These are phyloP conservation scores for Promerops cafer DNA, from an alignment of 2,113 vertebrate genomes.

Conservation along the genomic window DNA sequence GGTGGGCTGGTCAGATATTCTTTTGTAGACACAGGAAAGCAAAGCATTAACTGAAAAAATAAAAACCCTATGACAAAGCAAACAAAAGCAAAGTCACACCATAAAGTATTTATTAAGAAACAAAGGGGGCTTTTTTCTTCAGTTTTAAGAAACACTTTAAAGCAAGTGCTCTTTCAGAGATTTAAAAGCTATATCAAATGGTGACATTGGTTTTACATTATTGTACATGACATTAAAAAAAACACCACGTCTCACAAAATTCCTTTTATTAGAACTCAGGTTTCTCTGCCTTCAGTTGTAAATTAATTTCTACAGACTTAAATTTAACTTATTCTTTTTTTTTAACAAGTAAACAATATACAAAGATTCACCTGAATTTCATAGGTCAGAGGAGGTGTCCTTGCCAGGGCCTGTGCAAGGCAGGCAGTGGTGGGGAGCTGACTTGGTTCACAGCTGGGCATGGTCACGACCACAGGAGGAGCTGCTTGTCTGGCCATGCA, in stretches of 20 bases:
- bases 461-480: background rate
- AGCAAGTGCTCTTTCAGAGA: slow-evolving; percentile 50
- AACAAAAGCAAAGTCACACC: slow-evolving; percentile 56
- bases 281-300: slow-evolving; percentile 38
- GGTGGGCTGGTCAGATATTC: background rate
- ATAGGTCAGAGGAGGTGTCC: background rate
- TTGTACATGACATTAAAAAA: slow-evolving; percentile 52
- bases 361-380: slow-evolving; percentile 66
- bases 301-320: slow-evolving; percentile 65
- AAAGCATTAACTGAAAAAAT: background rate
- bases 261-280: slow-evolving; percentile 48
- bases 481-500: background rate
- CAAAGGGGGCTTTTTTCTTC: slow-evolving; percentile 56
- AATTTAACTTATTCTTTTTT: slow-evolving; percentile 56
- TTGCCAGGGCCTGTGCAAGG: slow-evolving; percentile 35
- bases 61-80: background rate
- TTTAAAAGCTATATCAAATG: slow-evolving; percentile 55
- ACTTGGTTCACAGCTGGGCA: background rate
- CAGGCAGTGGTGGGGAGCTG: background rate
- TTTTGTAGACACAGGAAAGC: background rate
- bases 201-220: slow-evolving; percentile 63
- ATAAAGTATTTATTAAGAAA: slow-evolving; percentile 79
- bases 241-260: slow-evolving; percentile 47
- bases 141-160: slow-evolving; percentile 63
- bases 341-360: slow-evolving; percentile 63